These are phyloP conservation scores for Chaetodon trifasciatus DNA, from an alignment of 2,797 vertebrate species.

Conservation along the genomic window DNA sequence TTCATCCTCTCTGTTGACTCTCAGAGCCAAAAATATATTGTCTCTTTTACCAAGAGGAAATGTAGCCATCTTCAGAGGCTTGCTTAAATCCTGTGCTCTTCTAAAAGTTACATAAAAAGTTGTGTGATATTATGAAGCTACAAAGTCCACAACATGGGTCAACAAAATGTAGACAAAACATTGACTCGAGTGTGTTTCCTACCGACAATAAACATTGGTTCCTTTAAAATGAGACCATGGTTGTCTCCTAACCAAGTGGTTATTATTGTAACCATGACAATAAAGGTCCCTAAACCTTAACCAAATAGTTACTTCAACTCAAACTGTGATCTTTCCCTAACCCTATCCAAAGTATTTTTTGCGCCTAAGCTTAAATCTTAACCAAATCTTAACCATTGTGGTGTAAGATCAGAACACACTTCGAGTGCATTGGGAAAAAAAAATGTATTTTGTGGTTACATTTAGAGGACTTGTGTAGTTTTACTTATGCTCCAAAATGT, in stretches of 20 bases:
- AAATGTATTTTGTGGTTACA: background rate
- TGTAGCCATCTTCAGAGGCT: slow-evolving; percentile 18
- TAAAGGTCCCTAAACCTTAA: no score
- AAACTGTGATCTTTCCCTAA: background rate
- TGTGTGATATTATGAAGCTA: background rate
- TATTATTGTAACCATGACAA: no score
- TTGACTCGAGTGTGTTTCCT: background rate
- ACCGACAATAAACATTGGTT: background rate
- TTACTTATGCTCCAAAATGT: background rate
- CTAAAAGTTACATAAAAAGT: background rate
- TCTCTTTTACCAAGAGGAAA: slow-evolving; percentile 24
- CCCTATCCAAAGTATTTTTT: background rate
- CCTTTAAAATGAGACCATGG: no score
- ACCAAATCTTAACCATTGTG: background rate
- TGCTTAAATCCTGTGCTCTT: slow-evolving; percentile 6
- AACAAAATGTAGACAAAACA: background rate
- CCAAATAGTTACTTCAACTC: background rate
- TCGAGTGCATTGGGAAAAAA: background rate
- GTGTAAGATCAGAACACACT: background rate
- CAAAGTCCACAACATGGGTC: background rate
- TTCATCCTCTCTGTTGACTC: slow-evolving; percentile 34
- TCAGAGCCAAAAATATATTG: slow-evolving; percentile 37
- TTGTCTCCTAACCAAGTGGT: no score
- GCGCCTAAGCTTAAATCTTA: no score
- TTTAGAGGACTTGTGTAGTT: background rate